Base-by-base conservation (phyloP, 1,140 invertebrate species). In the Aphaenogaster rudis region DNA sequence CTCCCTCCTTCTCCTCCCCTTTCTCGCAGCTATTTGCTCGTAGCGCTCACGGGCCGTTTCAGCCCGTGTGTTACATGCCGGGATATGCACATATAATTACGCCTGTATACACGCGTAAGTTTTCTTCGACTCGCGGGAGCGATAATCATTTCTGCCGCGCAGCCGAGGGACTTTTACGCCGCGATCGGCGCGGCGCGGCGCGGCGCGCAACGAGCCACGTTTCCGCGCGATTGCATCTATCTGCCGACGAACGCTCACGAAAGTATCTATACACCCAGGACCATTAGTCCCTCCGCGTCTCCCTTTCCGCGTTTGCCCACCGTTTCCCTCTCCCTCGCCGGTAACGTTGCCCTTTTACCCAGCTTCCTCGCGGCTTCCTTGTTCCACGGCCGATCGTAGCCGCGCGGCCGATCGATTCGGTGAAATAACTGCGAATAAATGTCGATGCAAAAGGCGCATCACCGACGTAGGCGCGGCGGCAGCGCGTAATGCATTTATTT, bases 81-180 rank as follows among this genome's bases (percentile, higher is more conserved):
- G 57, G 80, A 81, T 89, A 86, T 88, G 77, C 82, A 88, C 74
- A 87, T 91, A 89, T 89, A 91, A 89, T 91, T 89, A 91, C 77
- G 86, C 85, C 86, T 67, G 80, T 76, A 86, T 86, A 90, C 89
- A 87, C 85, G 84, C 87, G 54, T 86, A 76, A 87, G 66, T 87
- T 87, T 84, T 87, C 86, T 87, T 87, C 86, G 86, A 84, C 86
- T 86, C 86, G 80, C 78, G 7, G 63, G 54, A 74, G 86, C 86
- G 86, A 87, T 87, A 87, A 87, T 69, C 86, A 87, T 87, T 87
- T 87, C 86, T 87, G 80, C 76, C 78, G 79, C 74, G 69, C 80
- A 57, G 64, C 45, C 59, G 28, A 64, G 7, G 42, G 64, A 71
- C 13, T 72, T 82, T 82, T 82, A 48, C 28, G 52, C 48, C 48